Evolutionary conservation across 2,797 vertebrate genomes (phyloP).

Genomic region (Danio tinwini): DNA sequence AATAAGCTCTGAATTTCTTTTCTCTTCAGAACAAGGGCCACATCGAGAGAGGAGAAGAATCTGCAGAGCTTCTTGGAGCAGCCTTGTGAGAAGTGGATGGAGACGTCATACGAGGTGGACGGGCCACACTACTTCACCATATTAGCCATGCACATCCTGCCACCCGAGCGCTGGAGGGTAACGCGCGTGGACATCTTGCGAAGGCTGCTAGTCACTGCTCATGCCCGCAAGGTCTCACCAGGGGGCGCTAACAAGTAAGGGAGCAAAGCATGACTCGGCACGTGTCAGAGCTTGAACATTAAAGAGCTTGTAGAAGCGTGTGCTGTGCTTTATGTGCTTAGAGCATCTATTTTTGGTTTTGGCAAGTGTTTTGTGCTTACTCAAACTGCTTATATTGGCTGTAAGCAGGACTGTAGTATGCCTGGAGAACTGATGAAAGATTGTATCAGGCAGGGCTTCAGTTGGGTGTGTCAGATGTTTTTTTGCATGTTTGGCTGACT

Average conservation of each 20-base stretch:
- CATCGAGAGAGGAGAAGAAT: conserved; percentile 96
- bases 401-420: conserved; percentile 4
- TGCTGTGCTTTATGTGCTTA: neutral
- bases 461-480: conserved; percentile 19
- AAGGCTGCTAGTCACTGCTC: conserved; percentile 87
- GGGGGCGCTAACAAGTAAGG: conserved; percentile 89
- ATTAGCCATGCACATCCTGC: conserved; percentile 90
- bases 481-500: neutral
- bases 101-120: conserved; percentile 95
- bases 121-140: conserved; percentile 96
- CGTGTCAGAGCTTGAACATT: conserved; percentile 2
- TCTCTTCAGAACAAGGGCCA: conserved; percentile 86
- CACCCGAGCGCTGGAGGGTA: conserved; percentile 89
- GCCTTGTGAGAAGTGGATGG: conserved; percentile 95
- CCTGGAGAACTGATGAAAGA: neutral
- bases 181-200: conserved; percentile 87
- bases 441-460: conserved; percentile 14
- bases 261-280: neutral
- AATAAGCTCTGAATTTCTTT: neutral
- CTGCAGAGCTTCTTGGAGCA: conserved; percentile 97
- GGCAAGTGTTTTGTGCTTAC: conserved; percentile 14
- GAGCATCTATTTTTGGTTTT: conserved; percentile 26
- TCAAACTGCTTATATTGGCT: conserved; percentile 21
- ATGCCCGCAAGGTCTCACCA: conserved; percentile 86
- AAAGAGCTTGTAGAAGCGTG: neutral